A percentile compares a stretch with the other conserved stretches of the same genome.
Evolutionary conservation across 2,888 invertebrate genomes (phyloP).

Genomic region (Elegia similella): DNA sequence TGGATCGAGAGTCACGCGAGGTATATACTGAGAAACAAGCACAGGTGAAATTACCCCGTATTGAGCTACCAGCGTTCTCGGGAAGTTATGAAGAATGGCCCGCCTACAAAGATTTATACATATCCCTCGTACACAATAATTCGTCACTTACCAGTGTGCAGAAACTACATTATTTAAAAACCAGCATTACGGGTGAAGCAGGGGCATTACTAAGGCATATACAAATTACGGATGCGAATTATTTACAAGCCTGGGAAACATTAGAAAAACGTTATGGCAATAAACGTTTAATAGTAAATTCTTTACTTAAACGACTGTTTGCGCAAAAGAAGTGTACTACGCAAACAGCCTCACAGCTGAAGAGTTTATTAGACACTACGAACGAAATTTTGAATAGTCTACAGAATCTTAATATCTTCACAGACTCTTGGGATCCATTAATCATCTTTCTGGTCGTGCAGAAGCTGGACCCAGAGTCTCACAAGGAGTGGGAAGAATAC

Average conservation of each 20-base stretch:
- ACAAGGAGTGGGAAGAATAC: conserved; percentile 23
- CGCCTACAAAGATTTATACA: conserved; percentile 20
- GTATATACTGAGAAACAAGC: background rate
- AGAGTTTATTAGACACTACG: conserved; percentile 23
- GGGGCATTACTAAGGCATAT: conserved; percentile 10
- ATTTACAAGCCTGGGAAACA: conserved; percentile 20
- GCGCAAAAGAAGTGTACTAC: conserved; percentile 18
- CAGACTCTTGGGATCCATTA: conserved; percentile 25
- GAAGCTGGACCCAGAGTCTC: conserved; percentile 25
- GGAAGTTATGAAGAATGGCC: conserved; percentile 24
- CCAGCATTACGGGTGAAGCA: conserved; percentile 16
- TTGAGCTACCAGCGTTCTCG: conserved; percentile 18
- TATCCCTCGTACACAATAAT: conserved; percentile 20
- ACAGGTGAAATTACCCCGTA: conserved; percentile 17
- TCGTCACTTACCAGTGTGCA: conserved; percentile 18
- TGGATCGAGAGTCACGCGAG: background rate
- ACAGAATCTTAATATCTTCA: conserved; percentile 23
- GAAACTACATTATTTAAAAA: conserved; percentile 22
- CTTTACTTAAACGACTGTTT: conserved; percentile 15
- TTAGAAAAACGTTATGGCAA: conserved; percentile 18
- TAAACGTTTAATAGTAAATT: conserved; percentile 4
- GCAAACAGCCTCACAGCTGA: conserved; percentile 16
- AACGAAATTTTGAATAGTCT: conserved; percentile 21
- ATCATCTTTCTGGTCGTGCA: conserved; percentile 22
- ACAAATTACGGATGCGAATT: conserved; percentile 14